Base-by-base conservation (phyloP, 2,797 vertebrate genomes). In the Phalanger gymnotis region DNA sequence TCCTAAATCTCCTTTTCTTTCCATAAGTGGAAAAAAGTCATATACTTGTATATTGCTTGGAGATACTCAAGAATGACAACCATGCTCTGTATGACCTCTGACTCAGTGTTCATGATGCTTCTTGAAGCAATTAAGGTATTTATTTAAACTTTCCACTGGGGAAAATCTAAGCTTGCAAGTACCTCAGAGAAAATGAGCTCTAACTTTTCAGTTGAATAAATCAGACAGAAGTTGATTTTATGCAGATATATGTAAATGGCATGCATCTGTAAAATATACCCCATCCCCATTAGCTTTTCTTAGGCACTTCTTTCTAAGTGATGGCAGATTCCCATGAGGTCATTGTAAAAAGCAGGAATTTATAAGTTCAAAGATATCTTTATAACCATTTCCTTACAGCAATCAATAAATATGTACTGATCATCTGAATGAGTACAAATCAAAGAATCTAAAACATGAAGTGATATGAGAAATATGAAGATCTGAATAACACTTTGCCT, bases 171-270 rank as follows among this genome's bases (percentile, higher is more conserved):
- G 94, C 94, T 96, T 94, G 94, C 57, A 95, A 94, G 92, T 25
- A 2, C 93, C 53, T 94, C 58, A n/a, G 54, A 92, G 94, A 81
- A 97, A 96, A 56, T 91, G 95, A 97, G 92, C 96, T 97, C 96
- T 66, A 55, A 96, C 93, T 96, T 96, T 97, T 94, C 92, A 95
- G 95, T 94, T 95, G 97, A 97, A 96, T 96, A 97, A 97, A 97
- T 98, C 97, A 96, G 94, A 94, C 30, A 30, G 81, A 52, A 96
- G 96, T 94, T 97, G 58, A 94, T 93, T 87, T 34, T 91, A 95
- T 92, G 96, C 96, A 96, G 92, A 93, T 90, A 91, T 91, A 96
- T 92, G 95, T 73, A 98, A 98, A 97, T 97, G 97, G 56, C 40
- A 51, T 52, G 90, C 40, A 81, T 81, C 73, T 47, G 73, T 81